Evolutionary conservation across 2,797 vertebrate species (phyloP), one percentile per base, ranked within the genome.

Genomic region (Alcedo quadribrachys): DNA sequence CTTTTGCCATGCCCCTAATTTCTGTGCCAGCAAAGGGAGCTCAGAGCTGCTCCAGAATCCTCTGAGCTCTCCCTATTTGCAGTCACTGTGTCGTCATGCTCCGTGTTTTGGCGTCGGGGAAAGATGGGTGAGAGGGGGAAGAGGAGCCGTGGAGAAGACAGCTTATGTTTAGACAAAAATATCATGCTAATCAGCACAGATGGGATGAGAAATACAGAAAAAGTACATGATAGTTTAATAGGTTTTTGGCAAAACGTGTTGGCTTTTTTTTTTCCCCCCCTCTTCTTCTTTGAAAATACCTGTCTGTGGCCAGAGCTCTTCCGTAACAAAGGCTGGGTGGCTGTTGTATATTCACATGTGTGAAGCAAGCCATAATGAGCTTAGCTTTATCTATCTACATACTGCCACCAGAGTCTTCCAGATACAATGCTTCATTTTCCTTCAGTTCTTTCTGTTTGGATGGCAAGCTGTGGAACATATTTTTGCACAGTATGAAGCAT

Each of bases 151-250:
- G 94, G 97, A 96, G 97, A 96, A 98, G 97, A 98, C 97, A 97
- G 97, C 97, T 98, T 98, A 97, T 98, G 98, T 98, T 98, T 98
- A 98, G 97, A 98, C 97, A 97, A 97, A 98, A 98, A 98, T 97
- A 98, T 98, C 97, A 97, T 97, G 96, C 96, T 98, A 97, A 98
- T 98, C 98, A 97, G 98, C 97, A 97, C 98, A 98, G 98, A 98
- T 98, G 98, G 98, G 96, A 97, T 96, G 97, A 97, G 97, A 97
- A 98, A 97, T 97, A 97, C 95, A 95, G 97, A 97, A 98, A 97
- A 97, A 97, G 97, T 97, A 97, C 97, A 97, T 97, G 98, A 97
- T 96, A 98, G 97, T 98, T 97, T 97, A 97, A 96, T 97, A 96
- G 96, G 97, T 96, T 97, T 98, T 97, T 97, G 97, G 97, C 97